Percentiles rank a stretch among this genome's conserved stretches.
These are phyloP conservation scores for Pomatostomus ruficeps DNA, from an alignment of 2,113 vertebrate genomes.

Conservation along the genomic window DNA sequence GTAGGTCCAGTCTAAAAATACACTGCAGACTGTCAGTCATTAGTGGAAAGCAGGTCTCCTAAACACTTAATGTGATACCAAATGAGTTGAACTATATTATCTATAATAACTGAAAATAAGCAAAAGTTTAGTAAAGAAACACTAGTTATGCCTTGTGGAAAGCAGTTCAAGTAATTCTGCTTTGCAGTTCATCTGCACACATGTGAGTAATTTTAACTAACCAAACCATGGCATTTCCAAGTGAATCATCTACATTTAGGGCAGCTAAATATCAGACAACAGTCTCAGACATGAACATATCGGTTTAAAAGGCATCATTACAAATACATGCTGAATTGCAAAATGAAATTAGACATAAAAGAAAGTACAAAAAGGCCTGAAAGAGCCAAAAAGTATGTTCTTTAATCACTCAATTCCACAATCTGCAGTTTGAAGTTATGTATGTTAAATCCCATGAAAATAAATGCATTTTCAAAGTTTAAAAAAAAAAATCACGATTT, in stretches of 20 bases:
- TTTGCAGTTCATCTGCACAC: neutral
- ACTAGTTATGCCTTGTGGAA: neutral
- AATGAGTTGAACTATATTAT: neutral
- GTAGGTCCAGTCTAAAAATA: neutral
- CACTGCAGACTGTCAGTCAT: neutral
- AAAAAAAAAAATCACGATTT: neutral
- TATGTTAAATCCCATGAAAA: neutral
- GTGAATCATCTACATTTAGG: neutral
- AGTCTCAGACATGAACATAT: neutral
- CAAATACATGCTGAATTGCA: neutral
- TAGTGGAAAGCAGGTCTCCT: neutral
- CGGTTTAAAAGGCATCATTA: neutral
- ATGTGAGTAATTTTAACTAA: slow-evolving; percentile 10
- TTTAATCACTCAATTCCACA: neutral
- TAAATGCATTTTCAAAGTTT: neutral
- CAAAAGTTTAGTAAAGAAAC: neutral
- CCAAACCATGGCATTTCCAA: neutral
- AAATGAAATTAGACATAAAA: neutral
- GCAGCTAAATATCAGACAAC: neutral
- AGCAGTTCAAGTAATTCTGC: neutral
- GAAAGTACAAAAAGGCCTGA: neutral
- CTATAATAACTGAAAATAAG: neutral
- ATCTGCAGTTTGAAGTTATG: neutral
- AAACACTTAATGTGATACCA: neutral
- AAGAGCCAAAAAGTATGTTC: neutral